These are phyloP conservation scores for Calypte anna DNA, from an alignment of 2,113 vertebrate species.

Conservation along the genomic window DNA sequence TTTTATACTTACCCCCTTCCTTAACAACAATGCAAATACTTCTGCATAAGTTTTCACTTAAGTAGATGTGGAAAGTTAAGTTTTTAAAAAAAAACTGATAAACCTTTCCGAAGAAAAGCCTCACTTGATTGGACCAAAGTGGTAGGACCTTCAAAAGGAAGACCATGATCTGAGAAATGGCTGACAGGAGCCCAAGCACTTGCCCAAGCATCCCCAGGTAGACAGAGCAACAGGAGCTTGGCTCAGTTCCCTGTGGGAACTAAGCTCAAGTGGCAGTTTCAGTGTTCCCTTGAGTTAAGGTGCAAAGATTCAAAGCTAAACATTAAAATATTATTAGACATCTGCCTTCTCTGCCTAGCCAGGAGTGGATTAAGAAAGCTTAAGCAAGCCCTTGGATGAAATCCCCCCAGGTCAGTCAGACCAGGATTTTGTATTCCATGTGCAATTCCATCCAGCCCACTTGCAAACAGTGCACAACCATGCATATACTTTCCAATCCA, in stretches of 20 bases:
- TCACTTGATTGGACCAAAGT: rapidly evolving
- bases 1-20: background rate
- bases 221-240: rapidly evolving
- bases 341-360: background rate
- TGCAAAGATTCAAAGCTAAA: background rate
- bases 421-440: rapidly evolving
- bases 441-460: background rate
- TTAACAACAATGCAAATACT: rapidly evolving
- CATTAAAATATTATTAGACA: rapidly evolving
- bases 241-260: background rate
- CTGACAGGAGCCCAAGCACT: background rate
- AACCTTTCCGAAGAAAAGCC: background rate
- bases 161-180: rapidly evolving
- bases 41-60: background rate
- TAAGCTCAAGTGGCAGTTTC: background rate
- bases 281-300: rapidly evolving
- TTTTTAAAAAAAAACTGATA: too few species aligned
- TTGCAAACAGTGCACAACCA: background rate
- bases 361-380: background rate
- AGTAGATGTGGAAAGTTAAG: background rate
- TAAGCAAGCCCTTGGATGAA: background rate
- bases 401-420: background rate
- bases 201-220: too few species aligned
- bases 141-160: background rate
- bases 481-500: background rate